Conservation (phyloP, 2,113 vertebrate species). For the Burhinus bistriatus region DNA sequence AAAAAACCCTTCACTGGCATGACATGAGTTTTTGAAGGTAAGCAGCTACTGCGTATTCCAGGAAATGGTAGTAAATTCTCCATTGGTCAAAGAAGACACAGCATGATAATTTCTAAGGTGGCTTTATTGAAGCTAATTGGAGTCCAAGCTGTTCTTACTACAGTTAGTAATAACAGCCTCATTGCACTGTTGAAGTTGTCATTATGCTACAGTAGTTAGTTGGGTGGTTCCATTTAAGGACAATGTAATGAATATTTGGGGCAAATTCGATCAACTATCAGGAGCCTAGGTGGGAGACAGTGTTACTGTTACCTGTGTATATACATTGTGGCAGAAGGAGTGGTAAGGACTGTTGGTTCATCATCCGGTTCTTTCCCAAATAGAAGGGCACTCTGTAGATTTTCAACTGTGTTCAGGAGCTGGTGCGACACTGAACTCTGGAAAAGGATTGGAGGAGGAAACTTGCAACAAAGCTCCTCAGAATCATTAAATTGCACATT, state of each 20-base stretch:
- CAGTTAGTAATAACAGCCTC: background rate
- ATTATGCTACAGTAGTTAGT: background rate
- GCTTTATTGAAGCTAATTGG: background rate
- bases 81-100: background rate
- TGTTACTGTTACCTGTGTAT: constrained; percentile 83
- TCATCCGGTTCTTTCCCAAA: constrained; percentile 73
- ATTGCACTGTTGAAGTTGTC: background rate
- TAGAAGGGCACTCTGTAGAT: constrained; percentile 84
- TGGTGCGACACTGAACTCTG: constrained; percentile 65
- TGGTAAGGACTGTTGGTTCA: constrained; percentile 75
- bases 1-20: background rate
- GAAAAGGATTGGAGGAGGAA: background rate
- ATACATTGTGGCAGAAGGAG: constrained; percentile 82
- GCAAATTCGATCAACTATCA: background rate
- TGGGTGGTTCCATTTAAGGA: background rate
- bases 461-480: background rate
- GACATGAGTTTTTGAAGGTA: background rate
- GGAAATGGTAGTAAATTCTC: background rate
- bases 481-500: background rate
- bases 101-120: background rate
- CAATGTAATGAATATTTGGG: background rate
- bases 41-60: background rate
- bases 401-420: constrained; percentile 77
- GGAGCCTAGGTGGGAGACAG: background rate
- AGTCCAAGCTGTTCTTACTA: background rate